A percentile compares a stretch with the other conserved stretches of the same genome.
Conservation (phyloP, 2,113 vertebrate genomes). For the Zosterops lateralis region DNA sequence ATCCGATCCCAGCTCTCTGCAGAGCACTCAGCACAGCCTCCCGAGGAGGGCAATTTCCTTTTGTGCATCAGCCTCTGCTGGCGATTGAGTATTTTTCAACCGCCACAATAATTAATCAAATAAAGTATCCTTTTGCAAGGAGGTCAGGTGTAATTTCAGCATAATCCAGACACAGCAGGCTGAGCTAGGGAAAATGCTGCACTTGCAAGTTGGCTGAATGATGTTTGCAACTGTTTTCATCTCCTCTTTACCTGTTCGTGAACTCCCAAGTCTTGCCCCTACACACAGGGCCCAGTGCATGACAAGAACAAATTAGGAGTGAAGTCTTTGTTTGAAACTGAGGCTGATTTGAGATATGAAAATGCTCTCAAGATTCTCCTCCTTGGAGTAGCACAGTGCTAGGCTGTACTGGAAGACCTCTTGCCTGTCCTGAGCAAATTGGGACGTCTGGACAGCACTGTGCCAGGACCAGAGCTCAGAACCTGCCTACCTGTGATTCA, state of each 20-base stretch:
- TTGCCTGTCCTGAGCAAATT: background rate
- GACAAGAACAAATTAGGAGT: background rate
- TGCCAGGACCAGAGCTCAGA: background rate
- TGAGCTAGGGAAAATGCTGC: background rate
- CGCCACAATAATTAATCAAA: conserved; percentile 37
- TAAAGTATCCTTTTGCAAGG: conserved; percentile 36
- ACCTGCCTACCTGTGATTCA: background rate
- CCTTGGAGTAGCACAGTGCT: background rate
- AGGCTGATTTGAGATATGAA: background rate
- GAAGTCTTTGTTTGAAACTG: background rate
- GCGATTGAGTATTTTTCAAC: background rate
- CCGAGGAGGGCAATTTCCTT: background rate
- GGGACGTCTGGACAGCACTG: background rate
- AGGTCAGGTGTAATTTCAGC: conserved; percentile 49
- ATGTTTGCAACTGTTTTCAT: background rate
- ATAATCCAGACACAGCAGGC: background rate
- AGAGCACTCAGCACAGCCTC: background rate
- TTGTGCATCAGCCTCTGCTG: background rate
- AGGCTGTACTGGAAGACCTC: background rate
- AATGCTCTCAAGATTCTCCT: background rate
- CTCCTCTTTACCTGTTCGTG: background rate
- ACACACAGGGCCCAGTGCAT: background rate
- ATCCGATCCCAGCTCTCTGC: background rate
- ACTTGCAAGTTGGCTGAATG: background rate
- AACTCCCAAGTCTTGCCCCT: background rate